phyloP scores from a whole-genome alignment of 1,140 invertebrate genomes.

The Pinna nobilis region DNA sequence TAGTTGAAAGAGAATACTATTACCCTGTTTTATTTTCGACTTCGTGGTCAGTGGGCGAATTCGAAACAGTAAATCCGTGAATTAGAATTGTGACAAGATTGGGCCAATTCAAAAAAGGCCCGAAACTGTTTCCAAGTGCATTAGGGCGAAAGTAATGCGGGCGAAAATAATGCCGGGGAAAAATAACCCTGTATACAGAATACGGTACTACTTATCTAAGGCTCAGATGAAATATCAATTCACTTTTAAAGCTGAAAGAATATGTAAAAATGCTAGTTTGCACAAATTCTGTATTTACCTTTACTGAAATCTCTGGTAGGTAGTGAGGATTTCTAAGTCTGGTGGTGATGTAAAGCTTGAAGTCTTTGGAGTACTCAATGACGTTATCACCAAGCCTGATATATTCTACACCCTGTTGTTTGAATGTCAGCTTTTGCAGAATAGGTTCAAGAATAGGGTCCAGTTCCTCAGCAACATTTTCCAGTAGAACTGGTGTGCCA shows the following conservation, averaged over 20 bases:
- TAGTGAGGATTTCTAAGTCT: constrained; percentile 75
- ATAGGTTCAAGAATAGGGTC: constrained; percentile 74
- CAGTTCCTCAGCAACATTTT: constrained; percentile 75
- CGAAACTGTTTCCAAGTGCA: too few species aligned
- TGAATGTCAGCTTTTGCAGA: constrained; percentile 73
- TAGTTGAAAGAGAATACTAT: too few species aligned
- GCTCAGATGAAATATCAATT: neutral
- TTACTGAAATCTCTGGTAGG: constrained; percentile 75
- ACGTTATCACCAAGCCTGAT: constrained; percentile 74
- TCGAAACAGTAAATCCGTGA: too few species aligned
- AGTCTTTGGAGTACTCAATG: constrained; percentile 73
- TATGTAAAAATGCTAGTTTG: neutral
- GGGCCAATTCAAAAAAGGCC: neutral
- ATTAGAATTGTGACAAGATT: too few species aligned
- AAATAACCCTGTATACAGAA: too few species aligned
- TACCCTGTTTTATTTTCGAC: too few species aligned
- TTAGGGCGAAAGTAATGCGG: too few species aligned
- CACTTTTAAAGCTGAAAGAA: neutral
- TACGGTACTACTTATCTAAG: neutral
- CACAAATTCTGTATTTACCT: constrained; percentile 55
- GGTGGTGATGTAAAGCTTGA: constrained; percentile 75
- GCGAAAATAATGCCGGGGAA: neutral
- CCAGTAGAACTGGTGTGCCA: constrained; percentile 74
- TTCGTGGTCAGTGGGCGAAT: too few species aligned
- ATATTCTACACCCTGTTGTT: constrained; percentile 74